Base-by-base conservation (phyloP, 2,888 invertebrate genomes). In the Hypolimnas misippus region DNA sequence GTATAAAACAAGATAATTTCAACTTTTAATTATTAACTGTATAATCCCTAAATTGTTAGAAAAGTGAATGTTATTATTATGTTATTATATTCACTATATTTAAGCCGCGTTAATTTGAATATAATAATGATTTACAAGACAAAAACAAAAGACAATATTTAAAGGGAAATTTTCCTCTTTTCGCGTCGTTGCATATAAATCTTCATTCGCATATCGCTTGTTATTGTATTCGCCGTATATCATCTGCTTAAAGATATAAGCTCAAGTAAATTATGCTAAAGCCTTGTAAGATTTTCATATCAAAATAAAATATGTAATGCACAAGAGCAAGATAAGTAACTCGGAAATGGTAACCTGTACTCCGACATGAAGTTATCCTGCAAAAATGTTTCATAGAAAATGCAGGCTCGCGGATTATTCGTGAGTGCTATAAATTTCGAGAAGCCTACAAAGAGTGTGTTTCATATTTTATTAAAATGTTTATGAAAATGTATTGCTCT, bases 351-450 rank as follows among this genome's bases (percentile, higher is more conserved):
- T 29, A 16, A 21, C 58, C 21, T 49, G 25, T 49, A 29, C 44
- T 38, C n/a, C 35, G n/a, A 33, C 42, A 19, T 44, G 7, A 59
- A 59, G 44, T 62, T 50, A 42, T 44, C 14, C 44, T 46, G 50
- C 57, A 57, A 53, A 53, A 61, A 61, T 50, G 53, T 61, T 61
- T 57, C 35, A 5, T 12, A 29, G 53, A 49, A 56, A 64, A 57
- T 64, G 52, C 52, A 40, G 46, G 50, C 57, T 57, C 44, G 40
- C 33, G 57, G 64, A 64, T 64, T 61, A 61, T 64, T 61, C 53
- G 56, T 40, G 53, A 57, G 49, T 53, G 57, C 61, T 33, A 54
- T 64, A 64, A 57, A 57, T 57, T 54, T 42, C 25, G 38, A n/a
- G 51, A 51, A 50, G 46, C 40, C 40, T 42, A 53, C 52, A 8